Base-by-base conservation (phyloP, 2,113 vertebrate genomes). In the Leptosomus discolor region DNA sequence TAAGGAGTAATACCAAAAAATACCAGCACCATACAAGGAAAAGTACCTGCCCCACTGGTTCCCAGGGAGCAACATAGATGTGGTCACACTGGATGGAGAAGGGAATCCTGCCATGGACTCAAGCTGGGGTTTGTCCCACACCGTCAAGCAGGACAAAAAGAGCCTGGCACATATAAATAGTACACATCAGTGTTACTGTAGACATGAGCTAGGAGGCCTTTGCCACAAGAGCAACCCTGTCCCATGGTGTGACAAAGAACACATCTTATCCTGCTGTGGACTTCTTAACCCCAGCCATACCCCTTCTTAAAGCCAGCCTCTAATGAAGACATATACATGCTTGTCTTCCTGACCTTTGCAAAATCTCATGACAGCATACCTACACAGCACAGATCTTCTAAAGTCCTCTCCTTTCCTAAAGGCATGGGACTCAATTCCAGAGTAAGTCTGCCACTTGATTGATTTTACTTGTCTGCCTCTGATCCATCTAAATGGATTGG, bases 131-230 rank as follows among this genome's bases (percentile, higher is more conserved):
- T 74, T 41, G 15, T 29, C 41, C 15, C 30, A 6, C 14, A 32
- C 3, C 15, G 26, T 50, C 3, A 2, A 27, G 12, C 32, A 26
- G 9, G 15, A 69, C 11, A 11, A 57, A 22, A 17, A 53, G 30
- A 6, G 1, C 7, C 12, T 45, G 41, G 24, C 30, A 34, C 2
- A 2, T 0, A 10, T 10, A 61, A 37, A 73, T 9, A 26, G 9
- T n/a, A 8, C 5, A 61, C 41, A 43, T 1, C 6, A n/a, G 5
- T 3, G 12, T 39, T 53, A 29, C 30, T 56, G 8, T 0, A 54
- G 67, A 36, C 15, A 17, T 0, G 2, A 94, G 12, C 7, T 12
- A 18, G 8, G 34, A 73, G 64, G 5, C 4, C 20, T 69, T 18
- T 68, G 5, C 14, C 12, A 24, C 7, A 43, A 26, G 18, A 83